Percentiles rank a stretch among this genome's conserved stretches.
These are phyloP conservation scores for Drosophila leonis DNA, from an alignment of 2,888 invertebrate genomes.

Conservation along the genomic window DNA sequence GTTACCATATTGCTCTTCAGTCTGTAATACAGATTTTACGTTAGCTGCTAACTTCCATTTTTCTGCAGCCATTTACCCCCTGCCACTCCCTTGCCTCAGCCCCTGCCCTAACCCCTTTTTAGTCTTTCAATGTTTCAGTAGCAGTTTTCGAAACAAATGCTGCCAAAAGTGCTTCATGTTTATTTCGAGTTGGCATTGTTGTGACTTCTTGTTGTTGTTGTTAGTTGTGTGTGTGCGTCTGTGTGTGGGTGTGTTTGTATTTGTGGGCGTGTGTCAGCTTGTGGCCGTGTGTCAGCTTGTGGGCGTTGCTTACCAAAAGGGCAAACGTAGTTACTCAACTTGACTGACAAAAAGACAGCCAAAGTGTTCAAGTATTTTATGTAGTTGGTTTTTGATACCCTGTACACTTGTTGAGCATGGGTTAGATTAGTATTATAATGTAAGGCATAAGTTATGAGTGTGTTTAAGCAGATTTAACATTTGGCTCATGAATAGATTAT, in stretches of 20 bases:
- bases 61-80: neutral
- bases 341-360: constrained; percentile 49
- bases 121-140: constrained; percentile 38
- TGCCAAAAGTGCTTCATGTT: constrained; percentile 61
- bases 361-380: constrained; percentile 30
- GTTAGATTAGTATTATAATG: neutral
- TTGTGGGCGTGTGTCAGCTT: constrained; percentile 30
- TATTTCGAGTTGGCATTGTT: constrained; percentile 46
- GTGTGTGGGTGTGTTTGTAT: constrained; percentile 10
- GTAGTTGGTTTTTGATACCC: constrained; percentile 8
- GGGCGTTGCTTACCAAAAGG: constrained; percentile 66
- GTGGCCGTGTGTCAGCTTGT: too few relatives aligned
- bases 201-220: constrained; percentile 9
- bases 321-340: constrained; percentile 55
- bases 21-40: constrained; percentile 51
- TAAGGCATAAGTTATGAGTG: too few relatives aligned
- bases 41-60: neutral
- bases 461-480: neutral
- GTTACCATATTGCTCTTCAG: constrained; percentile 60
- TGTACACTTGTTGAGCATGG: neutral
- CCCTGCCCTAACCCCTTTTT: neutral
- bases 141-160: constrained; percentile 41
- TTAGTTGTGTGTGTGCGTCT: constrained; percentile 2
- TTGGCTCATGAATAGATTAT: too few relatives aligned
- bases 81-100: neutral